Evolutionary conservation across 92 coral and sea anemone genomes (phyloP).

Genomic region (Hydrozoanthus gracilis): DNA sequence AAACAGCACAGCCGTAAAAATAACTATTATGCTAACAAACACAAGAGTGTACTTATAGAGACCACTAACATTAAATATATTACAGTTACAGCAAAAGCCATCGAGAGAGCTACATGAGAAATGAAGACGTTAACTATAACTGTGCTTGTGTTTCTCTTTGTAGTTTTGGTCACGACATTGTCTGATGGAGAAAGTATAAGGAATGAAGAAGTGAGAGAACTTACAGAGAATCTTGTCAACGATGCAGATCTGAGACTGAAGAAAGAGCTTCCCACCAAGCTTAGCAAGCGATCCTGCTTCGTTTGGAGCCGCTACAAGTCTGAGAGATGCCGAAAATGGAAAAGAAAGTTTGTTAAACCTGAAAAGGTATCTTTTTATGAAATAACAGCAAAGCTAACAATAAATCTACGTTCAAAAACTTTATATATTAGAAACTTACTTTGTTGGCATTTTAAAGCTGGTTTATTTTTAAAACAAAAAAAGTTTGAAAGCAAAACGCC

Average conservation of each 20-base stretch:
- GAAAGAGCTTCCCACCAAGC: neutral
- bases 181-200: neutral
- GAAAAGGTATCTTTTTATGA: neutral
- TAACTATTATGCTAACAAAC: neutral
- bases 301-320: constrained; percentile 29
- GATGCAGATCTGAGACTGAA: too few relatives aligned
- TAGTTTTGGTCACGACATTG: neutral
- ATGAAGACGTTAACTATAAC: constrained; percentile 6
- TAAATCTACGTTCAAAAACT: too few relatives aligned
- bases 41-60: neutral
- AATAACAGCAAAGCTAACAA: neutral
- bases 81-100: neutral
- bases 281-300: neutral
- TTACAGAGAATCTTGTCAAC: neutral
- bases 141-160: neutral
- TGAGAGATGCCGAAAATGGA: constrained; percentile 7
- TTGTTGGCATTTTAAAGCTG: too few relatives aligned
- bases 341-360: neutral
- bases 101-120: neutral
- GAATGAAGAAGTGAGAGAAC: neutral
- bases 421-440: too few relatives aligned
- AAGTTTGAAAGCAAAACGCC: too few relatives aligned
- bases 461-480: too few relatives aligned
- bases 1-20: neutral
- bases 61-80: neutral